These are phyloP conservation scores for Amblyopsis hoosieri DNA, from an alignment of 2,797 vertebrate species.

Conservation along the genomic window DNA sequence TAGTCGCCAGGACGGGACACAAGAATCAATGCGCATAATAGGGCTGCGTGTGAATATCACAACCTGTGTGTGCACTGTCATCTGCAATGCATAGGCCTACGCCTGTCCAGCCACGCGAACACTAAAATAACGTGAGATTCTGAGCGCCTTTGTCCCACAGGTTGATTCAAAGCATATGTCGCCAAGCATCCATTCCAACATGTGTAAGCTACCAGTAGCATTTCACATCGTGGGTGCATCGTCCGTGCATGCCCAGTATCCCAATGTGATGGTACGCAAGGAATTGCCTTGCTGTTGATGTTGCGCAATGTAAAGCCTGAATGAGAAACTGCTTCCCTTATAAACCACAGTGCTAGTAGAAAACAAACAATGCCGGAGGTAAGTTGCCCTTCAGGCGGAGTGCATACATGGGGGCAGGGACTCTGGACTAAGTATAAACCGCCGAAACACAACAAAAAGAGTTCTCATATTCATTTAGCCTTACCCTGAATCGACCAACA, in stretches of 20 bases:
- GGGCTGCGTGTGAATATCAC: constrained; percentile 11
- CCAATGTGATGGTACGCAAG: background rate
- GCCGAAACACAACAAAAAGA: constrained; percentile 61
- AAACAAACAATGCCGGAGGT: constrained; percentile 29
- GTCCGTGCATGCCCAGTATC: background rate
- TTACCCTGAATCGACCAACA: constrained; percentile 35
- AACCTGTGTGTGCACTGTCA: constrained; percentile 28
- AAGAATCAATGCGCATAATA: too few species aligned
- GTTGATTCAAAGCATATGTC: constrained; percentile 66
- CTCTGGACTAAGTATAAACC: constrained; percentile 24
- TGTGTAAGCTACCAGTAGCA: constrained; percentile 34
- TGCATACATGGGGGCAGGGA: constrained; percentile 50
- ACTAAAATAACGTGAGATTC: constrained; percentile 30
- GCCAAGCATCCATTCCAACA: constrained; percentile 48
- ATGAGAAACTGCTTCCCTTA: constrained; percentile 14
- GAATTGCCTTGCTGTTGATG: background rate
- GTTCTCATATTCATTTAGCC: constrained; percentile 58
- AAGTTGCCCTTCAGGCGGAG: constrained; percentile 4
- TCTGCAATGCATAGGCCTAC: constrained; percentile 45
- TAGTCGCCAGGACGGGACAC: background rate
- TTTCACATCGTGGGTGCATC: constrained; percentile 16
- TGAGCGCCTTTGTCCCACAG: constrained; percentile 60
- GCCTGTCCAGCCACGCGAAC: constrained; percentile 37
- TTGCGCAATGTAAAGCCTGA: background rate
- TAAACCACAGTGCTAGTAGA: background rate